phyloP scores from a whole-genome alignment of 2,113 vertebrate species.

The Microtus richardsoni region DNA sequence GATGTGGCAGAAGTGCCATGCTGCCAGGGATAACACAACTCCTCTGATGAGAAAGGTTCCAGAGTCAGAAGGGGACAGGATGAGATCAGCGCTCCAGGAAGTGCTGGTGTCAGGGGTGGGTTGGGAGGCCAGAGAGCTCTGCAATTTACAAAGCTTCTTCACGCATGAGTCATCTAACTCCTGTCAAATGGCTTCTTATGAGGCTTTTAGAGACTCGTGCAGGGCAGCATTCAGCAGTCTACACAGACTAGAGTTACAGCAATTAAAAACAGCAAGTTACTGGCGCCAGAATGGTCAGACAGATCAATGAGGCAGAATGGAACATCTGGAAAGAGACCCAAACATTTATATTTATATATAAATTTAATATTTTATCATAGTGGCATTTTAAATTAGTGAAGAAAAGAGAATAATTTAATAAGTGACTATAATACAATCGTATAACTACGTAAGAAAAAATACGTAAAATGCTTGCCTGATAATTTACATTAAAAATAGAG shows the following conservation, averaged over 20 bases:
- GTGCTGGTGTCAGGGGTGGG: constrained; percentile 71
- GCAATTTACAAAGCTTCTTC: constrained; percentile 78
- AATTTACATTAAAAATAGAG: constrained; percentile 11
- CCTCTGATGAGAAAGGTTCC: constrained; percentile 52
- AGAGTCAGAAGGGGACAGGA: constrained; percentile 60
- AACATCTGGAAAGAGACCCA: constrained; percentile 76
- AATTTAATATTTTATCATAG: constrained; percentile 71
- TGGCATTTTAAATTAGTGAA: constrained; percentile 57
- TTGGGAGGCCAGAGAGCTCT: constrained; percentile 64
- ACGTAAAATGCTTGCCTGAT: constrained; percentile 22
- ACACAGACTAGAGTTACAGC: constrained; percentile 66
- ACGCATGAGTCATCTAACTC: constrained; percentile 79
- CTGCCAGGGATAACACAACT: not conserved
- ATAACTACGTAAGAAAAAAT: not conserved
- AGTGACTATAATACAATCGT: constrained; percentile 37
- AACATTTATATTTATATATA: constrained; percentile 72
- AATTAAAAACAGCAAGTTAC: constrained; percentile 65
- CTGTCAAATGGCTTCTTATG: constrained; percentile 67
- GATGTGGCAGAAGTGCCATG: not conserved
- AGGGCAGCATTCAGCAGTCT: constrained; percentile 64
- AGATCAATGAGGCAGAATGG: constrained; percentile 76
- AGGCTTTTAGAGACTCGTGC: constrained; percentile 73
- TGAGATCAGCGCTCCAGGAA: constrained; percentile 80
- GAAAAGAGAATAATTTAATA: constrained; percentile 69
- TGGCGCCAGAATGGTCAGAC: constrained; percentile 77